Evolutionary conservation across 2,888 invertebrate genomes (phyloP).

Genomic region (Hedya salicella): DNA sequence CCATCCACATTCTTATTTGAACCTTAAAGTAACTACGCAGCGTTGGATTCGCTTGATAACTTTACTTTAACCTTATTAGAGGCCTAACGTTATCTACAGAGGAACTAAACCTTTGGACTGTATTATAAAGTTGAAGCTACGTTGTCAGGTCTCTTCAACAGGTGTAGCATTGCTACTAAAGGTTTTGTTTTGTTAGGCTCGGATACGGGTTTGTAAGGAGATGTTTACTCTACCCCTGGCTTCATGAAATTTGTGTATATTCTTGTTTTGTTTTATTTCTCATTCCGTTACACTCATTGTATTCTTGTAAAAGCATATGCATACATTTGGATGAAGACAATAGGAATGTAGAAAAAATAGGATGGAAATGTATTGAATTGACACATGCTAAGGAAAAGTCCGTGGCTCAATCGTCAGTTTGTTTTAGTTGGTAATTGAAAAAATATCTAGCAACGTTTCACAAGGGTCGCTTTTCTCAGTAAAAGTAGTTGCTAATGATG

Average conservation of each 20-base stretch:
- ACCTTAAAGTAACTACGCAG: neutral
- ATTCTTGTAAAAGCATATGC: no score
- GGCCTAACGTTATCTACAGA: neutral
- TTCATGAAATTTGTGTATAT: constrained; percentile 17
- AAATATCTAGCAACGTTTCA: no score
- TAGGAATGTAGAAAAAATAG: no score
- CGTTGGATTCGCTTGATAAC: neutral
- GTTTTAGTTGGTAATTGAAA: no score
- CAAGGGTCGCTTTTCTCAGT: no score
- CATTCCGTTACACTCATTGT: neutral
- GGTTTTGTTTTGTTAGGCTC: constrained; percentile 29
- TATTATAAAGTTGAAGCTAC: neutral
- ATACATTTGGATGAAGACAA: no score
- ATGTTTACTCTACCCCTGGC: constrained; percentile 9
- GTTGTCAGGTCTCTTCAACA: constrained; percentile 3
- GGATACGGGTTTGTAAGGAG: constrained; percentile 19
- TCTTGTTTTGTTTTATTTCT: constrained; percentile 19
- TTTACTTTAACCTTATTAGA: neutral
- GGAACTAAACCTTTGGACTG: neutral
- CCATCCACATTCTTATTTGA: neutral
- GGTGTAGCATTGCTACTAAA: constrained; percentile 22
- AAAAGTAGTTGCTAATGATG: no score
- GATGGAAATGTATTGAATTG: no score
- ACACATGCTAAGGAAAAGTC: no score
- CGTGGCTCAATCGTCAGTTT: no score